A percentile compares a stretch with the other conserved stretches of the same genome.
phyloP scores from a whole-genome alignment of 2,113 vertebrate genomes.

The Oenanthe melanoleuca region DNA sequence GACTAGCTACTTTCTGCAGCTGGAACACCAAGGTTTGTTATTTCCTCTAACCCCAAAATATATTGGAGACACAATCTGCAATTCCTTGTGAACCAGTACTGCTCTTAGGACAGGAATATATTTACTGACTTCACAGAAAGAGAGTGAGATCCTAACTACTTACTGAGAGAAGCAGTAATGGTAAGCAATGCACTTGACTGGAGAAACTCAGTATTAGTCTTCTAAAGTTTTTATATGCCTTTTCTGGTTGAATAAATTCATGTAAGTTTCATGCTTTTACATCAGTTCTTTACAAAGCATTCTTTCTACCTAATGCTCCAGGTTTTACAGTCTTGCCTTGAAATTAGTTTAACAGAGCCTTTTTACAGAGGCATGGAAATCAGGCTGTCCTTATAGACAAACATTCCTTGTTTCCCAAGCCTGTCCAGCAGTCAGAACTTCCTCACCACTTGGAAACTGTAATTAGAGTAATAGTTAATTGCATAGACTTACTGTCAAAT shows the following conservation, averaged over 20 bases:
- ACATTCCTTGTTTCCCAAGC: not conserved
- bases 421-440: not conserved
- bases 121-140: not conserved
- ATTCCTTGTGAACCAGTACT: not conserved
- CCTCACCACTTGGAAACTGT: not conserved
- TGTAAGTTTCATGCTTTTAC: not conserved
- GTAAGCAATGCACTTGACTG: not conserved
- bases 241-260: not conserved
- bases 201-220: not conserved
- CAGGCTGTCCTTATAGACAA: not conserved
- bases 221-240: not conserved
- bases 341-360: not conserved
- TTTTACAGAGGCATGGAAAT: not conserved
- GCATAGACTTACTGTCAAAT: slow-evolving; percentile 18
- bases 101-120: not conserved
- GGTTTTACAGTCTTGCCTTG: not conserved
- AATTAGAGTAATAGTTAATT: slow-evolving; percentile 32
- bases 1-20: not conserved
- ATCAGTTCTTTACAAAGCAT: not conserved
- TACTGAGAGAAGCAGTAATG: not conserved
- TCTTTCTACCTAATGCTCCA: not conserved
- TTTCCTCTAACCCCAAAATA: not conserved
- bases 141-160: not conserved
- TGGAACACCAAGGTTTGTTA: not conserved
- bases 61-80: not conserved